phyloP scores from a whole-genome alignment of 2,888 invertebrate species.

The Anticlea derivata region DNA sequence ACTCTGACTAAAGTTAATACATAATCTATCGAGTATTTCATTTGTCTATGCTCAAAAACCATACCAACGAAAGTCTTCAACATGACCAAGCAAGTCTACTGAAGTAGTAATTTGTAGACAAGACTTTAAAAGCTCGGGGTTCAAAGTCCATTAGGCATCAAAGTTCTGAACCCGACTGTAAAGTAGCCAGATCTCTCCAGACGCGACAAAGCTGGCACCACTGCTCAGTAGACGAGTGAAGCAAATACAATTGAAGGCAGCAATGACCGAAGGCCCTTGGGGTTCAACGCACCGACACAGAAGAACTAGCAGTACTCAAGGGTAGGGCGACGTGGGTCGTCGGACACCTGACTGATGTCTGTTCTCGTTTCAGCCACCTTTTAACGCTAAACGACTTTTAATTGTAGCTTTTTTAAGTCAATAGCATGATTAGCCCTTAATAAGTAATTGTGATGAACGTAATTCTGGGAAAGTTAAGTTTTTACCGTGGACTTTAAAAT shows the following conservation, averaged over 20 bases:
- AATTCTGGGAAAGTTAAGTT: not conserved
- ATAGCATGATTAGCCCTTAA: slow-evolving; percentile 4
- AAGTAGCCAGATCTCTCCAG: slow-evolving; percentile 8
- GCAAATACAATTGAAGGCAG: slow-evolving; percentile 24
- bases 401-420: slow-evolving; percentile 10
- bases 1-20: no score
- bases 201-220: slow-evolving; percentile 14
- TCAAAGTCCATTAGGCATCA: no score
- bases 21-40: no score
- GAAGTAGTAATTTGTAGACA: no score
- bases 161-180: slow-evolving; percentile 9
- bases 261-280: slow-evolving; percentile 31
- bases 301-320: slow-evolving; percentile 1
- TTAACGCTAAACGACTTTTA: slow-evolving; percentile 15
- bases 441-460: slow-evolving; percentile 4
- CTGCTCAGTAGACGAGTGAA: slow-evolving; percentile 12
- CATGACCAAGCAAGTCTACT: no score
- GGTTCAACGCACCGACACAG: slow-evolving; percentile 22
- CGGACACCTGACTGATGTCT: slow-evolving; percentile 26
- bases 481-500: not conserved
- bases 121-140: no score
- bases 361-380: slow-evolving; percentile 18
- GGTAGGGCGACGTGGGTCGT: slow-evolving; percentile 17
- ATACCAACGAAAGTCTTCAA: no score
- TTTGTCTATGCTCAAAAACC: no score